Evolutionary conservation across 2,797 vertebrate genomes (phyloP), one percentile per base, ranked within the genome.

Genomic region (Yasuhikotakia modesta): DNA sequence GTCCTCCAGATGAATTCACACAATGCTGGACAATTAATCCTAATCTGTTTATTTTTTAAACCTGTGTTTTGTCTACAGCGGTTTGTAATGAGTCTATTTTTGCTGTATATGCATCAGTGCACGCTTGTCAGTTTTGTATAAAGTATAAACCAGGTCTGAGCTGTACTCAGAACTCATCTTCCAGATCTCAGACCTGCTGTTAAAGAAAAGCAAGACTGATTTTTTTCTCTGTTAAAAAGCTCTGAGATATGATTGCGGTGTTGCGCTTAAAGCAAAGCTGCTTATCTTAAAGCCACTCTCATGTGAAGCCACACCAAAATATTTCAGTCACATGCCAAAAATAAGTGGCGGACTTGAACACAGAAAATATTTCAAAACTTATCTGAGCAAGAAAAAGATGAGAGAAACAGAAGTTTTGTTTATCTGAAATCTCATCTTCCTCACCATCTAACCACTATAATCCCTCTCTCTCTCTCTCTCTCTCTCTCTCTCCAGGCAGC

Each of bases 401-500:
- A 39, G 8, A 45, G 78, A 69, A 78, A 70, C 22, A n/a, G 17
- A 76, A 79, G 64, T 73, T 66, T 81, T 73, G 69, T 79, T 79
- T 77, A 60, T 79, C 68, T 58, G 39, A 58, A 68, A 46, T 78
- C 64, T 66, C 76, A 79, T 84, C 76, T 70, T 79, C 63, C 63
- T 61, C 65, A 80, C 71, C 63, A 55, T 67, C 55, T 73, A 50
- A 24, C 46, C 14, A 73, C 52, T 67, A 80, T 80, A 60, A 74
- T 55, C 71, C 57, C 5, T 43, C 39, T 43, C 39, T 43, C 8
- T 43, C 10, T 11, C 39, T 43, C 39, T 43, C 39, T 43, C 39
- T 43, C 13, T 84, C 72, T 57, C 55, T 60, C 53, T 27, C 50
- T 72, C 43, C 78, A 78, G 83, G 81, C 77, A 63, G 70, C 80